phyloP scores from a whole-genome alignment of 2,797 vertebrate species.

The Danio kyathit region DNA sequence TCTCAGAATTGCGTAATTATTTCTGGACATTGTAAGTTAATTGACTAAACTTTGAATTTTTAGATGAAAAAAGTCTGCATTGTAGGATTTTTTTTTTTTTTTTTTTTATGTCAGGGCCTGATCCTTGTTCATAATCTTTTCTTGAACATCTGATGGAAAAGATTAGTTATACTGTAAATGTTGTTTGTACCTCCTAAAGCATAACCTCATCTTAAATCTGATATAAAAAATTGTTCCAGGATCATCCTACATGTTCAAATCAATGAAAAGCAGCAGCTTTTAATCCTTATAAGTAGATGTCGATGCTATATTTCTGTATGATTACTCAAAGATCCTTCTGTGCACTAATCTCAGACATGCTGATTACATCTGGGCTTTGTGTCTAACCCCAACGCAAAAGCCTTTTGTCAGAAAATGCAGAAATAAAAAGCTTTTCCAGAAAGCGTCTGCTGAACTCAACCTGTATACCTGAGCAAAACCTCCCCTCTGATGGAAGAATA shows the following conservation, averaged over 20 bases:
- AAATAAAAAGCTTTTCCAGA: conserved; percentile 56
- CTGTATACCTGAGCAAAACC: conserved; percentile 55
- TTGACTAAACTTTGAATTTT: too few species aligned
- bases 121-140: neutral
- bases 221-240: neutral
- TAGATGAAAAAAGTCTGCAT: too few species aligned
- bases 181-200: neutral
- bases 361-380: conserved; percentile 32
- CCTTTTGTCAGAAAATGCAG: conserved; percentile 24
- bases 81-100: too few species aligned
- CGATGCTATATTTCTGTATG: neutral
- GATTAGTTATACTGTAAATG: neutral
- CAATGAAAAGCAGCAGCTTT: neutral
- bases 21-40: too few species aligned
- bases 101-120: too few species aligned
- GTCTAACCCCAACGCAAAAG: neutral
- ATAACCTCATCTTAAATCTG: neutral
- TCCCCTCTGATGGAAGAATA: conserved; percentile 65
- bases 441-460: conserved; percentile 28
- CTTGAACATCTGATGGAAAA: neutral
- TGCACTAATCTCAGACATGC: conserved; percentile 11
- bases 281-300: conserved; percentile 5
- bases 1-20: too few species aligned
- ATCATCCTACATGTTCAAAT: neutral
- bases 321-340: neutral